These are phyloP conservation scores for Squalus acanthias DNA, from an alignment of 2,797 vertebrate genomes.

Conservation along the genomic window DNA sequence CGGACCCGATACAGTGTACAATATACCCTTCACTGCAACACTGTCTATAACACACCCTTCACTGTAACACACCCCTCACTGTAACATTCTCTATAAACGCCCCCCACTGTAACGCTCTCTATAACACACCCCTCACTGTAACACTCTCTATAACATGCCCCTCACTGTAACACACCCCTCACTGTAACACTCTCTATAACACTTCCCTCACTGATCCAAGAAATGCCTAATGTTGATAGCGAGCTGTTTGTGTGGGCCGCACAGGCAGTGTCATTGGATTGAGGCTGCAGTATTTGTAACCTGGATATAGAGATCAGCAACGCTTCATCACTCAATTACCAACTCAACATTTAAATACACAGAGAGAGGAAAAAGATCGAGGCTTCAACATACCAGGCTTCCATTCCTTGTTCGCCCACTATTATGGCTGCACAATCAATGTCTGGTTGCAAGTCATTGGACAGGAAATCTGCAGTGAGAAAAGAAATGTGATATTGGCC, in stretches of 20 bases:
- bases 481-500: neutral
- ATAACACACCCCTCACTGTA: too few relatives aligned
- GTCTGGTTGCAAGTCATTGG: neutral
- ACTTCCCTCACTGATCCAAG: neutral
- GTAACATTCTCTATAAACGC: too few relatives aligned
- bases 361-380: neutral
- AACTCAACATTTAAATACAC: neutral
- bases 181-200: neutral
- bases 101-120: too few relatives aligned
- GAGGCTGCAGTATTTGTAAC: too few relatives aligned
- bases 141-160: too few relatives aligned
- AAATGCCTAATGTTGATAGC: neutral
- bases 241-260: neutral
- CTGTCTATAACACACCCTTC: too few relatives aligned
- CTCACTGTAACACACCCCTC: too few relatives aligned
- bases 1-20: too few relatives aligned
- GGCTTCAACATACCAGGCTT: neutral
- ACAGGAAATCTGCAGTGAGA: neutral
- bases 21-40: too few relatives aligned
- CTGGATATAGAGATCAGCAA: neutral
- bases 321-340: neutral
- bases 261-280: neutral
- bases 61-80: too few relatives aligned
- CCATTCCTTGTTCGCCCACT: neutral
- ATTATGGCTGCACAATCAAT: neutral